Conservation (phyloP, 2,888 invertebrate species). For the Adelognathus sp. region DNA sequence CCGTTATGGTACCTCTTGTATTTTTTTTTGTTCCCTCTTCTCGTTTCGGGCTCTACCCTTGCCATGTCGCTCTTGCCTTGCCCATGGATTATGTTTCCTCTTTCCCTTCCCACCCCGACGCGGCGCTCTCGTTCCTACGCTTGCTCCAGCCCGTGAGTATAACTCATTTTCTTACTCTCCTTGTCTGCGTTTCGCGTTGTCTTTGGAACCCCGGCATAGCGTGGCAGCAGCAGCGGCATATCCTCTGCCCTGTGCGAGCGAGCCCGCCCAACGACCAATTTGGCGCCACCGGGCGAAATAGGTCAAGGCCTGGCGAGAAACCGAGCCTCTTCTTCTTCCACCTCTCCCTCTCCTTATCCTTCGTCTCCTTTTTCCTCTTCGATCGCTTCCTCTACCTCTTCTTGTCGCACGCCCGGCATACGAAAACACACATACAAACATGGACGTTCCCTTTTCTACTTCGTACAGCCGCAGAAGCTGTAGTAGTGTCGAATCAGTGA, state of each 20-base stretch:
- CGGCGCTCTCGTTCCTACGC: conserved; percentile 22
- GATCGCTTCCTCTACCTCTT: neutral
- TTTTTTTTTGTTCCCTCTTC: conserved; percentile 16
- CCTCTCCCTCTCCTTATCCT: conserved; percentile 4
- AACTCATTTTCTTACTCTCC: conserved; percentile 38
- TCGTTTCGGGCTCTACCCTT: conserved; percentile 34
- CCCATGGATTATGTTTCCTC: conserved; percentile 43
- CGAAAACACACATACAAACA: neutral
- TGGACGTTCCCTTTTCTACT: neutral
- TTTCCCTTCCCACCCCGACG: conserved; percentile 41
- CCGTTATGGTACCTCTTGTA: conserved; percentile 32
- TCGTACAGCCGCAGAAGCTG: neutral
- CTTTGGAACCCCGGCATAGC: too few relatives aligned
- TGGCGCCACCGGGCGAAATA: conserved; percentile 77
- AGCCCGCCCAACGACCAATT: conserved; percentile 72
- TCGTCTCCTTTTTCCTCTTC: conserved; percentile 1
- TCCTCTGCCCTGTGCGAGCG: conserved; percentile 35
- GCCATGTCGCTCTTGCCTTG: conserved; percentile 6
- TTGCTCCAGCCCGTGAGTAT: too few relatives aligned
- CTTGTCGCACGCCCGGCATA: neutral
- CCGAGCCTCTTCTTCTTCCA: conserved; percentile 19
- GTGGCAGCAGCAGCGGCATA: too few relatives aligned
- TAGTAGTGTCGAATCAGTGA: conserved; percentile 14
- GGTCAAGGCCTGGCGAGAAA: conserved; percentile 75
- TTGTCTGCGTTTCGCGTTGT: conserved; percentile 57